Evolutionary conservation across 92 coral and sea anemone species (phyloP).

Genomic region (Zoanthus gigantus): DNA sequence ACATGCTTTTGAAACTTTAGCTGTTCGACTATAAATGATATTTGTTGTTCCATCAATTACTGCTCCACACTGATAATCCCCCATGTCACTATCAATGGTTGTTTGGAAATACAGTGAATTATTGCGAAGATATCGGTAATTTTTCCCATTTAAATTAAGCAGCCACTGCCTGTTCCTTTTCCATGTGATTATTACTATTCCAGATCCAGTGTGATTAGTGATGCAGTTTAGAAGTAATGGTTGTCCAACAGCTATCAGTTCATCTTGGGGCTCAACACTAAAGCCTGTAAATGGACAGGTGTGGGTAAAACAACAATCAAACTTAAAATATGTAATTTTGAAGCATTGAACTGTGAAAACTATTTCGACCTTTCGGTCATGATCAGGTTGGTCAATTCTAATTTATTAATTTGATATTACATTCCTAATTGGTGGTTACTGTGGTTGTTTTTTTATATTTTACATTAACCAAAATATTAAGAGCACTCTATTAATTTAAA

Average conservation of each 20-base stretch:
- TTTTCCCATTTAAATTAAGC: slow-evolving; percentile 54
- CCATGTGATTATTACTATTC: slow-evolving; percentile 77
- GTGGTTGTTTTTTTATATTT: too few species aligned
- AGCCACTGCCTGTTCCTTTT: slow-evolving; percentile 76
- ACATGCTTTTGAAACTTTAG: slow-evolving; percentile 90
- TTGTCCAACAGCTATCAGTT: slow-evolving; percentile 78
- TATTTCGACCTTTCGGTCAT: too few species aligned
- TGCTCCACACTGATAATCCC: slow-evolving; percentile 82
- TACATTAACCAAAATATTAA: too few species aligned
- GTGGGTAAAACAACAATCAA: background rate
- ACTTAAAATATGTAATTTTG: too few species aligned
- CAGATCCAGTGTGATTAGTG: slow-evolving; percentile 72
- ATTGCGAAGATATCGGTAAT: slow-evolving; percentile 74
- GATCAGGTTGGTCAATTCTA: too few species aligned
- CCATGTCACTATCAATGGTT: slow-evolving; percentile 74
- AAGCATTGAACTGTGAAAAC: background rate
- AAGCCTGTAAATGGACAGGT: slow-evolving; percentile 62
- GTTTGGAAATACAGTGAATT: slow-evolving; percentile 83
- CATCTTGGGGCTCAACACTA: slow-evolving; percentile 80
- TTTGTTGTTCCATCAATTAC: slow-evolving; percentile 45
- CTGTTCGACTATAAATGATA: slow-evolving; percentile 75
- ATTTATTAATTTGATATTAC: too few species aligned
- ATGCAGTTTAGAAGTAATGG: slow-evolving; percentile 85
- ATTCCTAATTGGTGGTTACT: too few species aligned
- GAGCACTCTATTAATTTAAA: too few species aligned